These are phyloP conservation scores for Carduelis carduelis DNA, from an alignment of 2,797 vertebrate species.

Conservation along the genomic window DNA sequence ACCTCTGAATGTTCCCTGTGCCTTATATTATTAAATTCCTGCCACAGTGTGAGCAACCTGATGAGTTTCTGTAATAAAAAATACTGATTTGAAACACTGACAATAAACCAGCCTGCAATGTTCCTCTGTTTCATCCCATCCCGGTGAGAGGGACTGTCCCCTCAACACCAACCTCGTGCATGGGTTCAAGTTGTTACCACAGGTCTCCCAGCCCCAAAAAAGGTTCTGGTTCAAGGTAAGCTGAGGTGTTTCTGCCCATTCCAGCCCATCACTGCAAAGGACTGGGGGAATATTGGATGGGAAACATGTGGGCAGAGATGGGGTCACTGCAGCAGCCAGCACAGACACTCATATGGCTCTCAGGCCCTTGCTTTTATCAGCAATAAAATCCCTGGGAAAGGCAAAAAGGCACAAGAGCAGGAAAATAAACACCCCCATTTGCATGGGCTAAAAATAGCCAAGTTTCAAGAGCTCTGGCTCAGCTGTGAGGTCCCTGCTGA, in stretches of 20 bases:
- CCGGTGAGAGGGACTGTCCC: not conserved
- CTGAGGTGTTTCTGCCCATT: not conserved
- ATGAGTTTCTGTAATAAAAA: conserved; percentile 79
- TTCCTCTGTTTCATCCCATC: conserved; percentile 15
- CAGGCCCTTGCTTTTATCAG: not conserved
- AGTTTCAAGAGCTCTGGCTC: not conserved
- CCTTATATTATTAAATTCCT: conserved; percentile 71
- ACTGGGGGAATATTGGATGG: rapidly evolving
- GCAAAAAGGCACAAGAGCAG: not conserved
- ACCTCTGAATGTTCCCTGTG: conserved; percentile 79
- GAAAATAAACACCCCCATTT: not conserved
- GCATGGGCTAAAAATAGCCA: not conserved
- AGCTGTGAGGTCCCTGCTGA: not conserved
- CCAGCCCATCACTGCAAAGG: not conserved
- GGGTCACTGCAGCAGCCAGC: not conserved
- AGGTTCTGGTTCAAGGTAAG: not conserved
- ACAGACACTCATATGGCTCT: not conserved
- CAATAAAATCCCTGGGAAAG: conserved; percentile 1
- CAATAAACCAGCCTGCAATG: not conserved
- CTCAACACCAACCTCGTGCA: rapidly evolving
- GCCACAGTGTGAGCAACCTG: conserved; percentile 72
- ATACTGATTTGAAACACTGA: conserved; percentile 79
- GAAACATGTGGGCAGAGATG: rapidly evolving
- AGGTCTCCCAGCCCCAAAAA: not conserved
- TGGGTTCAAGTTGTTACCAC: not conserved